phyloP scores from a whole-genome alignment of 2,113 vertebrate species.

The Cyrtonyx montezumae region DNA sequence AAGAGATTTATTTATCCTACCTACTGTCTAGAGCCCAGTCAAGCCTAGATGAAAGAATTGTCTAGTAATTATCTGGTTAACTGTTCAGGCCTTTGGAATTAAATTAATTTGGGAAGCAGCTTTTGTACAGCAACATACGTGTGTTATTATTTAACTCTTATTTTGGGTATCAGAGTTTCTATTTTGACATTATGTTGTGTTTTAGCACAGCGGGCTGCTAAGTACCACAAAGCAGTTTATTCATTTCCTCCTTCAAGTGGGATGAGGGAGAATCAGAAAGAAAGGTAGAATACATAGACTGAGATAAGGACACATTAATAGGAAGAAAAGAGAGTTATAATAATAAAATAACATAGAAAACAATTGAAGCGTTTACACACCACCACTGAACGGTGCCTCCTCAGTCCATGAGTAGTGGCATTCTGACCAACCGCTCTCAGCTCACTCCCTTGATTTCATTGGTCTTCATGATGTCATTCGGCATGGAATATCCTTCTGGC shows the following conservation, averaged over 20 bases:
- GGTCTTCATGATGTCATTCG: not conserved
- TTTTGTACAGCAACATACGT: not conserved
- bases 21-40: not conserved
- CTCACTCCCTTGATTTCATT: not conserved
- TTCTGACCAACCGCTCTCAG: not conserved
- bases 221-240: not conserved
- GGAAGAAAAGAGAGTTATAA: not conserved
- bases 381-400: not conserved
- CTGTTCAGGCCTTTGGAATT: not conserved
- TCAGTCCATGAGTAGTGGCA: not conserved
- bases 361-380: not conserved
- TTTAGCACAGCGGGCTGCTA: no score
- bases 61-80: not conserved
- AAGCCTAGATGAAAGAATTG: not conserved
- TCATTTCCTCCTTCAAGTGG: not conserved
- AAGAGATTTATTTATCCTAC: not conserved
- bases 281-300: no score
- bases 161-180: not conserved
- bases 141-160: not conserved
- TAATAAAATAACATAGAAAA: not conserved
- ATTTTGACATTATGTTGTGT: not conserved
- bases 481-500: not conserved
- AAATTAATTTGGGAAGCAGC: not conserved
- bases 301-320: no score
- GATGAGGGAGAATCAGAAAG: no score